Conservation (phyloP, 2,888 invertebrate genomes). For the Brenthis ino region DNA sequence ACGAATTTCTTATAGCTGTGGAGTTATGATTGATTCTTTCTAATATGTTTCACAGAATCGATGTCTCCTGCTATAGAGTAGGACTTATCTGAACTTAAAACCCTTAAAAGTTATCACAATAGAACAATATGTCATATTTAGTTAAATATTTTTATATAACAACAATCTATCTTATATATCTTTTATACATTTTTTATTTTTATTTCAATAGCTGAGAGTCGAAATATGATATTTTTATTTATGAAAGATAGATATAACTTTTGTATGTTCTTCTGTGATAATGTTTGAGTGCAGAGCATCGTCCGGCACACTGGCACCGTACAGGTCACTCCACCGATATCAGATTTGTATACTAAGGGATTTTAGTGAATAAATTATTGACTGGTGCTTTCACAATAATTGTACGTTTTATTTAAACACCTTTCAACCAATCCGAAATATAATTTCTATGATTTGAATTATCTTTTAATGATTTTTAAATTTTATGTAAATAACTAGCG, state of each 20-base stretch:
- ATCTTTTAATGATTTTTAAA: too few relatives aligned
- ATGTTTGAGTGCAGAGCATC: conserved; percentile 24
- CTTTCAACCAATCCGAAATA: not conserved
- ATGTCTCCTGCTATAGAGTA: conserved; percentile 29
- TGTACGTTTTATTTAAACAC: conserved; percentile 68
- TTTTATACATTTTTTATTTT: not conserved
- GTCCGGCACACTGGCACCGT: conserved; percentile 37
- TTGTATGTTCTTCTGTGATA: conserved; percentile 26
- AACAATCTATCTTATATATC: not conserved
- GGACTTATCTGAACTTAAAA: conserved; percentile 21
- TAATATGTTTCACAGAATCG: conserved; percentile 21
- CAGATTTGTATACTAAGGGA: conserved; percentile 73
- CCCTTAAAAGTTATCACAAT: conserved; percentile 32
- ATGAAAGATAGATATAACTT: not conserved
- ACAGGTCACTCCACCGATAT: conserved; percentile 52
- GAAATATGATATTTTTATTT: not conserved
- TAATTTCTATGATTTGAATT: not conserved
- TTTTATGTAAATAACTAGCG: too few relatives aligned
- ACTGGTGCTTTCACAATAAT: conserved; percentile 82
- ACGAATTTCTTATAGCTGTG: conserved; percentile 19
- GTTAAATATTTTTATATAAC: not conserved
- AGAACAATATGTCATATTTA: conserved; percentile 4
- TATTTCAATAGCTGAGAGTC: conserved; percentile 1
- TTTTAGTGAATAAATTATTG: conserved; percentile 81
- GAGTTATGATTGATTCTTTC: conserved; percentile 22